These are phyloP conservation scores for Cydia pomonella DNA, from an alignment of 1,140 invertebrate genomes.

Conservation along the genomic window DNA sequence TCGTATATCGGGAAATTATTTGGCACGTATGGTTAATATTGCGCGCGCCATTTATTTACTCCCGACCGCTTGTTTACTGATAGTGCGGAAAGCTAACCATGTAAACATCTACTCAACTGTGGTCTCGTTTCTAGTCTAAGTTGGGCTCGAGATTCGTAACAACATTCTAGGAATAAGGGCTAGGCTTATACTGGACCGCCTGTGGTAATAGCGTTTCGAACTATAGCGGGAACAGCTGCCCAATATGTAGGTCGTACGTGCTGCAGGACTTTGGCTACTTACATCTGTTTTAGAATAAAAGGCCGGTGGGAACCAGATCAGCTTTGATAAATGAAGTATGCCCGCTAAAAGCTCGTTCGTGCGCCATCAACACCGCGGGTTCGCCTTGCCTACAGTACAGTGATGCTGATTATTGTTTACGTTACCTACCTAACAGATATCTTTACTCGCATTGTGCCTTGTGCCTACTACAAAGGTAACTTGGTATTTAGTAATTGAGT, in stretches of 20 bases:
- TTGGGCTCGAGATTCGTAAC: not conserved
- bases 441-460: not conserved
- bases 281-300: not conserved
- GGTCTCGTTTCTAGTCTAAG: not conserved
- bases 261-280: not conserved
- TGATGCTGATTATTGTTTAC: not conserved
- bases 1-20: not conserved
- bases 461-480: not conserved
- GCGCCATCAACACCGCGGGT: not conserved
- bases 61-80: not conserved
- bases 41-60: not conserved
- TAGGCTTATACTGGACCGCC: not conserved
- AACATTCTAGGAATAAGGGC: too few species aligned
- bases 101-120: not conserved
- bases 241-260: conserved; percentile 4
- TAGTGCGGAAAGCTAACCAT: not conserved
- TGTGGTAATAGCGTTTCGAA: not conserved
- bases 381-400: too few species aligned
- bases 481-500: not conserved
- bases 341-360: not conserved
- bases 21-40: not conserved
- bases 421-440: not conserved
- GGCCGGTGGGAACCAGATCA: not conserved
- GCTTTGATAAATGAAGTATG: conserved; percentile 4
- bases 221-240: not conserved